Base-by-base conservation (phyloP, 2,888 invertebrate species). In the Drosophila paranaensis region DNA sequence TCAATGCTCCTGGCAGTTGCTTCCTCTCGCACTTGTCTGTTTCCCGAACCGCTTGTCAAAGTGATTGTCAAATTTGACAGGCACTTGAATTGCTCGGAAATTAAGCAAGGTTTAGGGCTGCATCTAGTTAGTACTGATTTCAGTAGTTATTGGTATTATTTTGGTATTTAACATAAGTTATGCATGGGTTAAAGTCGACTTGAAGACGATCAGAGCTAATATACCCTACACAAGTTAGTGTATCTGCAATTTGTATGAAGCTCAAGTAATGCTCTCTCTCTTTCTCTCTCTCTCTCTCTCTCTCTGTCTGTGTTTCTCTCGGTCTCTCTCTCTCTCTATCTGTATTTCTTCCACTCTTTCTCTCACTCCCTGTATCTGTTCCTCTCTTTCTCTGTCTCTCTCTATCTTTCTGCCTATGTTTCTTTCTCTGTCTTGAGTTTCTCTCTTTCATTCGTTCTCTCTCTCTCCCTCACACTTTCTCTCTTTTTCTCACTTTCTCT, bases 381-480 rank as follows among this genome's bases (percentile, higher is more conserved):
- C 25, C 13, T 42, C 5, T 40, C 40, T 5, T 1, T 11, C 42
- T 20, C 11, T 20, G 4, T 42, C 2, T 20, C 42, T 16, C 10
- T 20, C 11, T 42, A 2, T 42, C 5, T 5, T 0, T 42, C 10
- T 16, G 5, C 11, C 10, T 43, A 11, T 43, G 13, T 20, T 6
- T 20, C 4, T 45, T 2, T 45, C 6, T 14, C 1, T 25, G 3
- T 45, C 1, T 25, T 14, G 20, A 20, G 20, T 43, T 13, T 43
- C 2, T 13, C 6, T 25, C 2, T 20, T 6, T 2, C 25, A 20
- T 20, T 20, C 20, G 20, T 20, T 8, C 9, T 11, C 13, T 46
- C 0, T 25, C 3, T 6, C 5, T 11, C 0, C 13, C 3, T 6
- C 5, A 6, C 10, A 20, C 5, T 20, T 0, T 51, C 0, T 16